Conservation (phyloP, 2,888 invertebrate genomes). For the Drosophila meridiana region DNA sequence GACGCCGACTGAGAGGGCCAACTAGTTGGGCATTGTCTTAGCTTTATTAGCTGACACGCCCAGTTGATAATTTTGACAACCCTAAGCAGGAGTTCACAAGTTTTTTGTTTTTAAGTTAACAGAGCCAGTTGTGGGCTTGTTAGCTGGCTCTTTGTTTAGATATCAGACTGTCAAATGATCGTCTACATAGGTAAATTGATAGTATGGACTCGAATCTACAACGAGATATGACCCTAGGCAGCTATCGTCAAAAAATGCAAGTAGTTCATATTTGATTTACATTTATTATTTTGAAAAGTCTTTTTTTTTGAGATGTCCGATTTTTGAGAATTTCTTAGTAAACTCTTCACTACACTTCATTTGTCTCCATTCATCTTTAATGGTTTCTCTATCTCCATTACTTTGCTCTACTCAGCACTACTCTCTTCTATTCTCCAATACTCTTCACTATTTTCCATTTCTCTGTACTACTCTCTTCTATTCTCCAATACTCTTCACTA, state of each 20-base stretch:
- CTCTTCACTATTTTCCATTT: neutral
- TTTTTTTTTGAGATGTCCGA: too few relatives aligned
- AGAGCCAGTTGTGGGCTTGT: neutral
- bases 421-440: neutral
- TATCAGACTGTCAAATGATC: neutral
- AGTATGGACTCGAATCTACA: neutral
- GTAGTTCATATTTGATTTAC: neutral
- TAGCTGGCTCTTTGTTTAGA: neutral
- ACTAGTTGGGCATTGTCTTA: slow-evolving; percentile 20
- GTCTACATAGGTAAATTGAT: neutral
- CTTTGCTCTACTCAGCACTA: neutral
- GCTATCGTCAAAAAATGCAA: neutral
- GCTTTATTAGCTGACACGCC: slow-evolving; percentile 34
- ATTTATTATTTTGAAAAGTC: neutral
- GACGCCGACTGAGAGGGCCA: slow-evolving; percentile 36
- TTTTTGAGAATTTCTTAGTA: neutral
- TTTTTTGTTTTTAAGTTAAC: neutral
- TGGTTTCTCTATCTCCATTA: neutral
- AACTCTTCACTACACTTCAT: neutral
- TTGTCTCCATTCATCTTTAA: too few relatives aligned
- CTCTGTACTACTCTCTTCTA: neutral
- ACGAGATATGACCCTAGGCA: neutral
- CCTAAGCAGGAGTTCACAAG: neutral
- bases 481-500: neutral
- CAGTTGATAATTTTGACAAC: slow-evolving; percentile 3